Evolutionary conservation across 2,113 vertebrate species (phyloP), one percentile per base, ranked within the genome.

Genomic region (Scartelaos histophorus): DNA sequence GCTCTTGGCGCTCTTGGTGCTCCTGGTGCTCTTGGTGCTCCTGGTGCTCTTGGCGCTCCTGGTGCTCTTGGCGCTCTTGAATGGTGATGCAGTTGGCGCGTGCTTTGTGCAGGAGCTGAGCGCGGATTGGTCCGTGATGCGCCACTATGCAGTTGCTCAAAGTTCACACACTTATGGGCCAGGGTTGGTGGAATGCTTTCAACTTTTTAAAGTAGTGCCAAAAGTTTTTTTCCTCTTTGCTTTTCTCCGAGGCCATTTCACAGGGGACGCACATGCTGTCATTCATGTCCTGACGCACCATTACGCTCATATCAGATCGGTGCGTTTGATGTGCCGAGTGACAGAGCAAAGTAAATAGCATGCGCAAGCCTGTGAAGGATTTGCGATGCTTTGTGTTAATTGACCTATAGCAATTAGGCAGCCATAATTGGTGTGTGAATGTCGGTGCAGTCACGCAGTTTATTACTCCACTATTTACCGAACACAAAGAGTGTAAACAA

Each of bases 381-480:
- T 85, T 81, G 85, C 88, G 76, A 78, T 25, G 82, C 83, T 64
- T 84, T 85, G 90, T 80, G 78, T 84, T 91, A 90, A 91, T 91
- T 91, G 92, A 85, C 60, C 73, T 90, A 85, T 79, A 88, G 80
- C 91, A 93, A 93, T 93, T 91, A 92, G 80, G 83, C 80, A 49
- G 24, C 76, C 78, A 75, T 82, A 88, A 85, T 90, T 88, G 86
- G 73, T 89, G 89, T 85, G 88, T 79, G 90, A 90, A 86, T 82
- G 72, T 84, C 75, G 76, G 81, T 38, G 80, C 87, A 89, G 88
- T 91, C 92, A 91, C 84, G 85, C 90, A 89, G 89, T 74, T 70
- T 35, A 69, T 78, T 80, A 21, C 78, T 80, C 92, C 94, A 92
- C 92, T 95, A 95, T 95, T 94, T 94, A 93, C 89, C 64, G 84